Evolutionary conservation across 2,888 invertebrate species (phyloP), one percentile per base, ranked within the genome.

Genomic region (Drosophila robusta): DNA sequence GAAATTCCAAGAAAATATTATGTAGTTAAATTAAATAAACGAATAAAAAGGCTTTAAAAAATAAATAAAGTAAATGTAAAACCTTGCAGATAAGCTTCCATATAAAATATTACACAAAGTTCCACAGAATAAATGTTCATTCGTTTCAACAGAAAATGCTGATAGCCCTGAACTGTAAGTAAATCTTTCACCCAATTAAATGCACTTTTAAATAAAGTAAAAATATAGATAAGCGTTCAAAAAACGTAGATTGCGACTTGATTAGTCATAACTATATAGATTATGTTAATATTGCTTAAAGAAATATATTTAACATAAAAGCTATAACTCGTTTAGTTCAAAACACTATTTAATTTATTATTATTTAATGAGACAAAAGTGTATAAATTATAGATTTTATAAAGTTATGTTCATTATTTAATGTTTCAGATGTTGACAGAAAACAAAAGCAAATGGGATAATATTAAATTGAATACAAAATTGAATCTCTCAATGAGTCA

Each of bases 371-470:
- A 39, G 24, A 44, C 29, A 46, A 41, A 24, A 9, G 9, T 45
- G 52, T 14, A 73, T 73, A 72, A 49, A 71, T 73, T 72, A 52
- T 18, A 22, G 24, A 12, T 34, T n/a, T n/a, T 38, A 16, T 9
- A 11, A 36, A 12, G 14, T n/a, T 18, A 51, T 58, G 11, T 7
- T 18, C 36, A 44, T 8, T 16, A 22, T 9, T n/a, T 34, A 9
- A 34, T 16, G 42, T 18, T n/a, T 12, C 1, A 4, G 22, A 22
- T 4, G 22, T 22, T 0, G 22, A 4, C 22, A 22, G 0, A 22
- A 8, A 49, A 24, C 22, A 12, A 22, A 9, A 47, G 18, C 2
- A 47, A 26, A 39, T 16, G 32, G 9, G 34, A 36, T 55, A 24
- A 14, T 50, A 6, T 14, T 14, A 3, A n/a, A n/a, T 22, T 36